Base-by-base conservation (phyloP, 1,140 invertebrate species). In the Leptinotarsa undecemlineata region DNA sequence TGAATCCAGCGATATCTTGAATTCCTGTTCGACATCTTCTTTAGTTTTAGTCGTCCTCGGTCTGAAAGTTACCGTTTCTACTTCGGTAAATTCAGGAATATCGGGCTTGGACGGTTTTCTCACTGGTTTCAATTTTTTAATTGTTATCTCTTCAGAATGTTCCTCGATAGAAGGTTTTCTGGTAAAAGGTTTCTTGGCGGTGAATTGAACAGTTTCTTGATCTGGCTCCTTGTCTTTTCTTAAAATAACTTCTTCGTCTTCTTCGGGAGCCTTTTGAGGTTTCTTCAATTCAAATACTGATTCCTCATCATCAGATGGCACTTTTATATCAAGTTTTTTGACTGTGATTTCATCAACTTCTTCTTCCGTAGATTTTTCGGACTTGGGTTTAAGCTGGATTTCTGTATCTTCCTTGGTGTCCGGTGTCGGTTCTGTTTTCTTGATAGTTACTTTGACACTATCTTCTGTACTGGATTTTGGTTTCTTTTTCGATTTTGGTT, bases 1-100 rank as follows among this genome's bases (percentile, higher is more conserved):
- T 1, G 91, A 92, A 85, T 94, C 92, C 64, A 94, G 85, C 33
- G 92, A 91, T 77, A 95, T 94, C 83, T 92, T 94, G 82, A 95
- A 95, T 85, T 94, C 93, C 86, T 95, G 93, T 83, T 95, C 93
- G 8, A 95, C 91, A 81, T 94, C 92, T 86, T 95, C 93, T 85
- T 94, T 93, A 3, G 90, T 92, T 82, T 87, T 89, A 5, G 89
- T 91, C 4, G 82, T 85, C 83, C 89, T 90, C 14, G 92, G 91
- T 78, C 90, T 89, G 84, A 94, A 93, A 19, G 90, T 93, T 3
- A 94, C 92, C 78, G 77, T 81, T 86, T 93, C 91, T 1, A 89
- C 88, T 84, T 93, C 91, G 1, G 90, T 90, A 48, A 91, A 87
- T 86, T 94, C 92, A 51, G 90, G 89, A 76, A 92, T 87, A 79